phyloP scores from a whole-genome alignment of 2,888 invertebrate genomes.

The Lordiphosa fenestrarum region DNA sequence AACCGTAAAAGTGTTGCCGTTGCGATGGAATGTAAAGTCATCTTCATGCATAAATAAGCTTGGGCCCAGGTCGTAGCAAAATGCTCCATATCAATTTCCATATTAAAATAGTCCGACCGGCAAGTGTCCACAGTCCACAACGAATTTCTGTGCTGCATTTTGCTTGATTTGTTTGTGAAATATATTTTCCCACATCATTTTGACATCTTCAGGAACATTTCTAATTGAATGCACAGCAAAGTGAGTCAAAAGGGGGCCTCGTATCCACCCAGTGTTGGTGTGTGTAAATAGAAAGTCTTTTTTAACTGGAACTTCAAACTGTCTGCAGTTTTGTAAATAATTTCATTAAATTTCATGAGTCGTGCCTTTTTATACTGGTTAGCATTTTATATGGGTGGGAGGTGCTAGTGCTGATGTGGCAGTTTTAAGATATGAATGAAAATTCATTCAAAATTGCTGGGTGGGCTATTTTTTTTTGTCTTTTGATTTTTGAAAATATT shows the following conservation, averaged over 20 bases:
- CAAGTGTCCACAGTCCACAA: slow-evolving; percentile 20
- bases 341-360: slow-evolving; percentile 69
- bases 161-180: slow-evolving; percentile 60
- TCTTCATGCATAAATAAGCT: slow-evolving; percentile 72
- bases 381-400: not conserved
- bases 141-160: slow-evolving; percentile 18
- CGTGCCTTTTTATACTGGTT: slow-evolving; percentile 33
- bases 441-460: slow-evolving; percentile 29
- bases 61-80: slow-evolving; percentile 27
- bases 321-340: slow-evolving; percentile 41
- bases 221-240: slow-evolving; percentile 65
- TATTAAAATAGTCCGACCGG: slow-evolving; percentile 59
- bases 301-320: slow-evolving; percentile 18
- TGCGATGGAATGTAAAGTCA: slow-evolving; percentile 67
- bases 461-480: slow-evolving; percentile 1
- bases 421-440: slow-evolving; percentile 31
- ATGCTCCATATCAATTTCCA: slow-evolving; percentile 69
- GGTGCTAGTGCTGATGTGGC: slow-evolving; percentile 40
- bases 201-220: slow-evolving; percentile 41
- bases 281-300: slow-evolving; percentile 20
- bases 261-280: not conserved
- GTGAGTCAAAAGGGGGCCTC: too few species aligned
- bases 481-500: too few species aligned
- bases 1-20: slow-evolving; percentile 70
- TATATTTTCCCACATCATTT: slow-evolving; percentile 66